Base-by-base conservation (phyloP, 2,113 vertebrate genomes). In the Myrmecophaga tridactyla region DNA sequence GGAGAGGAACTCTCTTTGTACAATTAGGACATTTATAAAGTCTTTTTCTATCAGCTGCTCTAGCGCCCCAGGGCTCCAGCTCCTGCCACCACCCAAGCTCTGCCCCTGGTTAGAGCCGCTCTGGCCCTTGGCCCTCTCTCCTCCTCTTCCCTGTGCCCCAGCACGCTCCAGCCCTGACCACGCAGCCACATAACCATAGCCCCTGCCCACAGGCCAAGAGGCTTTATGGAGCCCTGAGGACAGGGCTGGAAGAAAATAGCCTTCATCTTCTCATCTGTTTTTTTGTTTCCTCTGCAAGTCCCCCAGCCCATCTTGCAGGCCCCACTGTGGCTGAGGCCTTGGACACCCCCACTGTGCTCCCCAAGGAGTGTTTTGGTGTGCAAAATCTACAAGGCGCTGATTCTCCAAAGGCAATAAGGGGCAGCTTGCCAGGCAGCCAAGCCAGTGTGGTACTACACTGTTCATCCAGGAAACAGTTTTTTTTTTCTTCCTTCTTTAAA, bases 351-450 rank as follows among this genome's bases (percentile, higher is more conserved):
- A 70, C 96, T 56, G 69, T 96, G 87, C 86, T 88, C 90, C 92
- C 60, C 0, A 1, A 86, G 96, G 89, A 90, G 29, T n/a, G 15
- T 94, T 25, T 29, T 21, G 27, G 77, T 7, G 53, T 60, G 72
- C 36, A 0, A 51, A 27, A 7, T 80, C 91, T 73, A 56, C 60
- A 13, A 82, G 77, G 77, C 0, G 27, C 95, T 65, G 78, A 43
- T 46, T 96, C 90, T 94, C 94, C 29, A 56, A 85, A 92, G 96
- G 97, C 97, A 96, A 94, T 97, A 96, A 97, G 97, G 96, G 92
- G 93, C 81, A 34, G 69, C 86, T 75, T 3, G 36, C 94, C 83
- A 6, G 83, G 90, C 86, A 34, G 75, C 91, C 25, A 3, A 5
- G 87, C 95, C 75, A 5, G 85, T 60, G 85, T 39, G 96, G 92